A percentile compares a stretch with the other conserved stretches of the same genome.
Conservation (phyloP, 2,113 vertebrate genomes). For the Toxostoma redivivum region DNA sequence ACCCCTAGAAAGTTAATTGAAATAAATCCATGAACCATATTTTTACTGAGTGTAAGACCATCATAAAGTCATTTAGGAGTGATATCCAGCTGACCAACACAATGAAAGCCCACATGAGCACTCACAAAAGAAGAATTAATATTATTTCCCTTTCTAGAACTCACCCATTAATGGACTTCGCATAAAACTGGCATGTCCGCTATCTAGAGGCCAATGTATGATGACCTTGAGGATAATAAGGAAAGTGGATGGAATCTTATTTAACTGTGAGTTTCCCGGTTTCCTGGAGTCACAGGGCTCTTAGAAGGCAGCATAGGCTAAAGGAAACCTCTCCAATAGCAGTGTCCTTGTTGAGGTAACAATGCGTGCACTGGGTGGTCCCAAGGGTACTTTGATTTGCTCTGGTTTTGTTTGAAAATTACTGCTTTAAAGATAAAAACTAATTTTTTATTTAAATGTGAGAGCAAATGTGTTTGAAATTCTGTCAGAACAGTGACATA, state of each 20-base stretch:
- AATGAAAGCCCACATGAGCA: neutral
- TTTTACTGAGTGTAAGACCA: neutral
- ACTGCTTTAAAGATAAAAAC: neutral
- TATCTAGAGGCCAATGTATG: neutral
- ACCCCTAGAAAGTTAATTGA: neutral
- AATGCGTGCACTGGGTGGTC: accelerated
- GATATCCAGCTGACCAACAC: neutral
- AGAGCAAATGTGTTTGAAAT: neutral
- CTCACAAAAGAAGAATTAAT: neutral
- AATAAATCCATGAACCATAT: neutral
- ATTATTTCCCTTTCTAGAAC: neutral
- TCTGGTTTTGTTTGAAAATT: neutral
- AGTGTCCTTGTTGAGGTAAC: neutral
- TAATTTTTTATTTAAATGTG: neutral
- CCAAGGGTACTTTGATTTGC: neutral
- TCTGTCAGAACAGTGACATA: neutral
- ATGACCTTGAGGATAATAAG: neutral
- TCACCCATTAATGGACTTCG: neutral
- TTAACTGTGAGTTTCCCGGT: neutral
- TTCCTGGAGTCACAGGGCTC: neutral
- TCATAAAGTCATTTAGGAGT: neutral
- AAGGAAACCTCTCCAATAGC: neutral
- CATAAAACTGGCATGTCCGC: neutral
- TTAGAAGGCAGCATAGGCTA: neutral
- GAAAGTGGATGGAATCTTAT: neutral